phyloP scores from a whole-genome alignment of 2,113 vertebrate species.

The Ictalurus punctatus region DNA sequence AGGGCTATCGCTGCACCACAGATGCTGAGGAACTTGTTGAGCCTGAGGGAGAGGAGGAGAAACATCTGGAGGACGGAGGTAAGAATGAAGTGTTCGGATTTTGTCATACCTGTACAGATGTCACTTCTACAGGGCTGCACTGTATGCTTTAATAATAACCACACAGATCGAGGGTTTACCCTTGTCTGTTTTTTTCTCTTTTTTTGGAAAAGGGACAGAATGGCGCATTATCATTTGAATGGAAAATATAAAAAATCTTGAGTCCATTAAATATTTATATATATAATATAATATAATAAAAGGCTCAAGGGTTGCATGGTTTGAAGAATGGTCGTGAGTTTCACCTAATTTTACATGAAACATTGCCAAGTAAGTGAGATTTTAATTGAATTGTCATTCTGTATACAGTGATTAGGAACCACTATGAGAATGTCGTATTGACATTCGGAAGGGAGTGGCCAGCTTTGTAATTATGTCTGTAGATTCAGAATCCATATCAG shows the following conservation, averaged over 20 bases:
- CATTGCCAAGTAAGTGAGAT: not conserved
- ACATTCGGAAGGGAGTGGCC: not conserved
- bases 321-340: not conserved
- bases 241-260: not conserved
- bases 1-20: slow-evolving; percentile 94
- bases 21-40: slow-evolving; percentile 77
- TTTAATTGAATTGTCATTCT: not conserved
- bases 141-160: not conserved
- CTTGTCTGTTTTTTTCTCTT: too few species aligned
- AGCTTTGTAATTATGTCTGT: not conserved
- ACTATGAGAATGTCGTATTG: not conserved
- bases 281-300: not conserved
- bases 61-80: slow-evolving; percentile 80
- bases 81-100: slow-evolving; percentile 6
- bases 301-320: not conserved
- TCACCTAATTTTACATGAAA: not conserved
- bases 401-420: not conserved
- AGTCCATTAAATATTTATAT: too few species aligned
- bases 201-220: not conserved
- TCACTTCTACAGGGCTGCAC: not conserved
- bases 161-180: not conserved
- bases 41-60: slow-evolving; percentile 70
- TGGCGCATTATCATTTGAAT: not conserved
- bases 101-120: not conserved
- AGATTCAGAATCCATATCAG: not conserved